These are phyloP conservation scores for Cryptotis parvus DNA, from an alignment of 2,113 vertebrate species.

Conservation along the genomic window DNA sequence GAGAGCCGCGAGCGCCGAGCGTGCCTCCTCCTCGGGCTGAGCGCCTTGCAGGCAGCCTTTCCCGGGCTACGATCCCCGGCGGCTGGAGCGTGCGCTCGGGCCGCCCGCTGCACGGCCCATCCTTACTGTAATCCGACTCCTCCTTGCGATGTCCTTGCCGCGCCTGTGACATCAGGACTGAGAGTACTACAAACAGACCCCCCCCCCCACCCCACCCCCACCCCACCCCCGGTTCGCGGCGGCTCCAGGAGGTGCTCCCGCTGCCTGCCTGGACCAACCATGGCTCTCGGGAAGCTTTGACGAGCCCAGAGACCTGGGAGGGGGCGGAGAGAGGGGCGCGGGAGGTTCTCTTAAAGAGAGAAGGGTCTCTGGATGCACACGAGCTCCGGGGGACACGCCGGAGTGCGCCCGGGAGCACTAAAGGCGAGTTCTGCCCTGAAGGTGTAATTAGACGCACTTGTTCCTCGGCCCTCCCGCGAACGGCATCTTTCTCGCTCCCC, in stretches of 20 bases:
- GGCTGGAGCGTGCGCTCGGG: conserved; percentile 87
- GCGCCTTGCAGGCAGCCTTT: conserved; percentile 83
- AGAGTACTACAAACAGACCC: conserved; percentile 87
- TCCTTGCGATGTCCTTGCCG: conserved; percentile 92
- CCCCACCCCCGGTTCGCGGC: conserved; percentile 63
- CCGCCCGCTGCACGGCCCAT: conserved; percentile 89
- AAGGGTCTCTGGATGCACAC: not conserved
- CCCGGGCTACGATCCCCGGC: conserved; percentile 84
- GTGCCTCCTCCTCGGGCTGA: too few species aligned
- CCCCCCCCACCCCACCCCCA: conserved; percentile 56
- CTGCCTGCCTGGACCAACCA: conserved; percentile 71
- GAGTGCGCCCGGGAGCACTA: not conserved
- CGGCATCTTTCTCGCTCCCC: not conserved
- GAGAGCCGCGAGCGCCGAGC: too few species aligned
- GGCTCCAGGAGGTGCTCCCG: conserved; percentile 59
- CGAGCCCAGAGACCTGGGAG: conserved; percentile 54
- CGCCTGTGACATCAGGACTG: conserved; percentile 90
- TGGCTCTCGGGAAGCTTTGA: conserved; percentile 65
- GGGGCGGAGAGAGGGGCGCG: conserved; percentile 65
- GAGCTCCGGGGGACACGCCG: too few species aligned
- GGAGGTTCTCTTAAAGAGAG: conserved; percentile 58
- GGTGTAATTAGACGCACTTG: conserved; percentile 33
- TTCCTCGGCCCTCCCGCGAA: not conserved
- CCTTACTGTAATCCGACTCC: conserved; percentile 93
- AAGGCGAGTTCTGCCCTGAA: conserved; percentile 1